Conservation (phyloP, 2,113 vertebrate species). For the Orthonyx spaldingii region DNA sequence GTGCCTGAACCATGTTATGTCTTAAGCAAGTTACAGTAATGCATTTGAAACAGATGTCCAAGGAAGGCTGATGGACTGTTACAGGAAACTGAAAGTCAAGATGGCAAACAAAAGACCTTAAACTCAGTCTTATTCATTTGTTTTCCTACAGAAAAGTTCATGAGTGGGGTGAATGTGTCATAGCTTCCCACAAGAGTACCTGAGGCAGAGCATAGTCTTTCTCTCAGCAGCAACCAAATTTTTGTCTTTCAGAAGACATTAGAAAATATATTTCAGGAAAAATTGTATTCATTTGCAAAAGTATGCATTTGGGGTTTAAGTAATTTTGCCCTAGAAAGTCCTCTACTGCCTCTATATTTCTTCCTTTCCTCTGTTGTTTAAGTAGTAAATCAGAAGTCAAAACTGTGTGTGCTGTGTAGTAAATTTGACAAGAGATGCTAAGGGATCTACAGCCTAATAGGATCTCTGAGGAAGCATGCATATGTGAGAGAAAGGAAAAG, state of each 20-base stretch:
- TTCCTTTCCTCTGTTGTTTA: neutral
- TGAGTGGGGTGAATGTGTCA: neutral
- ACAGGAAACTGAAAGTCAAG: neutral
- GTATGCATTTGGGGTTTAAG: neutral
- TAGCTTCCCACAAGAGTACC: neutral
- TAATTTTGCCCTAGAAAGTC: neutral
- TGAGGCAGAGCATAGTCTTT: neutral
- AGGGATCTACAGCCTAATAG: neutral
- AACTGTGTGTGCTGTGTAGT: neutral
- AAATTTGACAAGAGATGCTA: neutral
- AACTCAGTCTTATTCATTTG: neutral
- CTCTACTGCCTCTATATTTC: neutral
- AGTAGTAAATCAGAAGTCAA: neutral
- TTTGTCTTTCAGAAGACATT: neutral
- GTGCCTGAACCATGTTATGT: neutral
- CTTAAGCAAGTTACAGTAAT: neutral
- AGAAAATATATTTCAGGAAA: neutral
- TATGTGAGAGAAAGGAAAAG: neutral
- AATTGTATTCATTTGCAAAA: neutral
- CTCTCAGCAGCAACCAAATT: neutral
- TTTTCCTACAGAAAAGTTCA: neutral
- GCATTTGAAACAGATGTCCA: neutral
- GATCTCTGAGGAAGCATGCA: neutral
- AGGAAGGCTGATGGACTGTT: neutral
- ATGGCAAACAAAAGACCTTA: neutral